A percentile compares a stretch with the other conserved stretches of the same genome.
phyloP scores from a whole-genome alignment of 2,113 vertebrate species.

The Candoia aspera region DNA sequence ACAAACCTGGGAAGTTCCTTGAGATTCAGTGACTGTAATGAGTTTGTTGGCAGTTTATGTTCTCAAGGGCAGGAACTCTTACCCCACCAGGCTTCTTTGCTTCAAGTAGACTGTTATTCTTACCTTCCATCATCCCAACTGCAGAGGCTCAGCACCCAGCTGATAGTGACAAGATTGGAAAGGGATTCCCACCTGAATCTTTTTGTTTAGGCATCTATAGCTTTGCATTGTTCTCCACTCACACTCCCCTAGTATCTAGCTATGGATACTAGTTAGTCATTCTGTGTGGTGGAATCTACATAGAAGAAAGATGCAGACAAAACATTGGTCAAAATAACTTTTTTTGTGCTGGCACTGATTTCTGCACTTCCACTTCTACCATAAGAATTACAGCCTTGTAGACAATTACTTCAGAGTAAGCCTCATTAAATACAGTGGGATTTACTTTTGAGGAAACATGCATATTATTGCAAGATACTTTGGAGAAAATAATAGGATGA shows the following conservation, averaged over 20 bases:
- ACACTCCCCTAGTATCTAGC: not conserved
- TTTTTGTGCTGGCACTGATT: not conserved
- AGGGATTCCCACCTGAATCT: not conserved
- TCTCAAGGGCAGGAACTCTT: no score
- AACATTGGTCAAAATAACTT: not conserved
- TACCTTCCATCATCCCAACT: not conserved
- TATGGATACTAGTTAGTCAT: not conserved
- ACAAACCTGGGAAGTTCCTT: no score
- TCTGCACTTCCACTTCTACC: not conserved
- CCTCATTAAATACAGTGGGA: not conserved
- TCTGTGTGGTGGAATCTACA: not conserved
- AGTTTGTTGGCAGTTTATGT: no score
- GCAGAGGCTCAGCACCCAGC: not conserved
- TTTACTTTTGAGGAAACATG: not conserved
- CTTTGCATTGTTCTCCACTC: not conserved
- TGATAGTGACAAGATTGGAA: not conserved
- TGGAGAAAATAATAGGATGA: not conserved
- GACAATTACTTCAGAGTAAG: not conserved
- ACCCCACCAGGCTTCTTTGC: no score
- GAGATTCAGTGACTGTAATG: no score
- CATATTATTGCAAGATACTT: not conserved
- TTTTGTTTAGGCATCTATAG: not conserved
- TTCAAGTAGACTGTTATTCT: not conserved
- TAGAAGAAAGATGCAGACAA: not conserved
- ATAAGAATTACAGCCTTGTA: not conserved